These are phyloP conservation scores for Larimichthys polyactis DNA, from an alignment of 2,113 vertebrate genomes.

Conservation along the genomic window DNA sequence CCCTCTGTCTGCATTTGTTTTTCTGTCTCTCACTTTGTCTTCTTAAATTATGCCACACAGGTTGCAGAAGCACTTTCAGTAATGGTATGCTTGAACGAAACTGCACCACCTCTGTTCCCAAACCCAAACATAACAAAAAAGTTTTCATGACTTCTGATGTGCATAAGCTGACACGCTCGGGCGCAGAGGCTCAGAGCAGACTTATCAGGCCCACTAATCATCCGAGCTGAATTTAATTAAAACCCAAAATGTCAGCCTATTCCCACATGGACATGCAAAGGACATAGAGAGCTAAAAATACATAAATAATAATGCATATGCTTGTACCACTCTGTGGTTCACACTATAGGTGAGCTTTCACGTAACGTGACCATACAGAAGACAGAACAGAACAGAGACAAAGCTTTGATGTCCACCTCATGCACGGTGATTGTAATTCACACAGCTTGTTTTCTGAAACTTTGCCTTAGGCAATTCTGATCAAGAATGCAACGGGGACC, in stretches of 20 bases:
- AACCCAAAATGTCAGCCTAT: constrained; percentile 65
- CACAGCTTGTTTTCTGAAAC: constrained; percentile 47
- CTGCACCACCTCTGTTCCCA: constrained; percentile 22
- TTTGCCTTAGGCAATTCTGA: constrained; percentile 61
- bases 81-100: constrained; percentile 51
- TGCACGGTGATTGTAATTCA: constrained; percentile 61
- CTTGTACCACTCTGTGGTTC: constrained; percentile 13
- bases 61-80: constrained; percentile 44
- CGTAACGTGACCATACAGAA: constrained; percentile 16
- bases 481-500: constrained; percentile 55
- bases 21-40: constrained; percentile 45
- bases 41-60: constrained; percentile 34
- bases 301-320: constrained; percentile 10
- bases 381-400: not conserved
- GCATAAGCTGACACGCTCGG: constrained; percentile 17
- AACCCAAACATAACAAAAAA: constrained; percentile 30
- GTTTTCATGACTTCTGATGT: constrained; percentile 33
- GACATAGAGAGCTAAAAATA: constrained; percentile 35
- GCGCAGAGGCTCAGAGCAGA: constrained; percentile 29
- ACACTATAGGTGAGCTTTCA: constrained; percentile 42
- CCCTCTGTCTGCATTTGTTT: constrained; percentile 47
- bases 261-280: constrained; percentile 40
- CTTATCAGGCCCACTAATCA: constrained; percentile 67
- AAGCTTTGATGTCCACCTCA: constrained; percentile 65
- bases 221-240: constrained; percentile 71